phyloP scores from a whole-genome alignment of 2,888 invertebrate genomes.

The Torymus tubicola region DNA sequence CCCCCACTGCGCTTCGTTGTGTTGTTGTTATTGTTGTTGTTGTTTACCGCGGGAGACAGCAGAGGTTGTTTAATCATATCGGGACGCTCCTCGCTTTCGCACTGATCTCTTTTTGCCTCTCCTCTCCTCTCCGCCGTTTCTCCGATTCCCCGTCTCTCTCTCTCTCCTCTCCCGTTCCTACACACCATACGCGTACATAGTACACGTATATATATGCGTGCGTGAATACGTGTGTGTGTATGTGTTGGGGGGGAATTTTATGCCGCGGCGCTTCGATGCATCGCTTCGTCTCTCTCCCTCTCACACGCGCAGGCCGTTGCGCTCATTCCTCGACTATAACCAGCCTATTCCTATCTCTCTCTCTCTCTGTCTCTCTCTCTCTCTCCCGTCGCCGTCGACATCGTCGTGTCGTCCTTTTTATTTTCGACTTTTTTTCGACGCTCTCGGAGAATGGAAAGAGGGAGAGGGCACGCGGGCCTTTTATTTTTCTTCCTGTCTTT shows the following conservation, averaged over 20 bases:
- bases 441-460: neutral
- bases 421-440: slow-evolving; percentile 17
- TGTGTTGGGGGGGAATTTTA: slow-evolving; percentile 50
- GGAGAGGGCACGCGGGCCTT: neutral
- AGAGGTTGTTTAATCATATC: slow-evolving; percentile 58
- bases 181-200: slow-evolving; percentile 2
- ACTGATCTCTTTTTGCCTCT: slow-evolving; percentile 29
- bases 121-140: slow-evolving; percentile 19
- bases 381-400: neutral
- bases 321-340: no score
- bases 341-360: slow-evolving; percentile 26
- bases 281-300: slow-evolving; percentile 42
- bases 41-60: slow-evolving; percentile 54
- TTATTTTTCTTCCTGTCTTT: slow-evolving; percentile 50
- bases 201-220: neutral
- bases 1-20: no score
- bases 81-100: slow-evolving; percentile 51
- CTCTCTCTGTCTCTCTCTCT: slow-evolving; percentile 24
- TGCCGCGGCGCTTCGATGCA: slow-evolving; percentile 52
- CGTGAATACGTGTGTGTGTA: slow-evolving; percentile 2
- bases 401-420: slow-evolving; percentile 29
- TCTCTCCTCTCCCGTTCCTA: slow-evolving; percentile 3
- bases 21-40: neutral
- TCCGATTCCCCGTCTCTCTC: slow-evolving; percentile 30
- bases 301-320: slow-evolving; percentile 11